Evolutionary conservation across 2,113 vertebrate genomes (phyloP), one percentile per base, ranked within the genome.

Genomic region (Asarcornis scutulata): DNA sequence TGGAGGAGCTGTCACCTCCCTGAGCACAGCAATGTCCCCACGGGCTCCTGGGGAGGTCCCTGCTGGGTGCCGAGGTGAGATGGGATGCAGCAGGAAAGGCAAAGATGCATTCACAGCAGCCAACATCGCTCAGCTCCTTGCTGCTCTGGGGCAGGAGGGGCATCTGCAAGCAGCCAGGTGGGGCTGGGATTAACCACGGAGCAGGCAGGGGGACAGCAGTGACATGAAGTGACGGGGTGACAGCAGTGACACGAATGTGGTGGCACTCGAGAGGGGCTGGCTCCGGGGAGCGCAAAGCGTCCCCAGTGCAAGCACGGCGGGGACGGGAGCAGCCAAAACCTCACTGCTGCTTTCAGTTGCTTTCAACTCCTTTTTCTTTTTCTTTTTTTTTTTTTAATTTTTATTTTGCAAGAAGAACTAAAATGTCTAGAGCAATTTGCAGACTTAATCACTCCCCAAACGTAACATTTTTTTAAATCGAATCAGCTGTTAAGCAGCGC

Each of bases 381-480:
- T 74, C 42, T 27, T 50, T 29, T 12, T 64, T 17, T 38, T 85
- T 85, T 40, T 12, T 40, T 5, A 5, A 40, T 40, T 40, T 40
- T 88, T 83, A 63, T 89, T 90, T 91, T 95, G 73, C 89, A 95
- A 40, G 64, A 95, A 91, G 92, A 88, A 92, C 73, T 72, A 71
- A 79, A 94, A 92, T 6, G 81, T 92, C 95, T 91, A 58, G 76
- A 97, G 86, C 88, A 96, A 94, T 97, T 87, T 96, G 94, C 66
- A 77, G 73, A 80, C 83, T 95, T 92, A 93, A 96, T 96, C 82
- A 94, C 83, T 96, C 86, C 80, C 91, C 44, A 68, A 92, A 86
- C n/a, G 74, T 86, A 91, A 94, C 53, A 79, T 55, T 95, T 85
- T 86, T 85, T 94, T 84, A 97, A 96, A 95, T 95, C 83, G 17